Percentiles rank a stretch among this genome's conserved stretches.
phyloP scores from a whole-genome alignment of 2,113 vertebrate genomes.

The Martes martes region DNA sequence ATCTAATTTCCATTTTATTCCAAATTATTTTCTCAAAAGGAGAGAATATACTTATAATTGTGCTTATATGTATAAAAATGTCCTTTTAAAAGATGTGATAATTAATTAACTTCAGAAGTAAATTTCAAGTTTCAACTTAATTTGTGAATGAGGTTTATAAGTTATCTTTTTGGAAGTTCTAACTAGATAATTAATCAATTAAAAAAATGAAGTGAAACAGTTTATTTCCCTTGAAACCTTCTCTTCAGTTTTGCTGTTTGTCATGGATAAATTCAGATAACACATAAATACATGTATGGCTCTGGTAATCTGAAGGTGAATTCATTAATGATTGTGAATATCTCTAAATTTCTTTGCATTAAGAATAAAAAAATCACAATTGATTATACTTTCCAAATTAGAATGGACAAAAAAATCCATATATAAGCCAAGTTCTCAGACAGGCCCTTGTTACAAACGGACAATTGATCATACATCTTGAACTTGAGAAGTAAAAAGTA shows the following conservation, averaged over 20 bases:
- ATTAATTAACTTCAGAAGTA: slow-evolving; percentile 28
- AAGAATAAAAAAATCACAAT: not conserved
- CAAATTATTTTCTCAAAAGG: slow-evolving; percentile 6
- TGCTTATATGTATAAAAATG: not conserved
- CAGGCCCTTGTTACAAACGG: slow-evolving; percentile 12
- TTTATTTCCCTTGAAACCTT: not conserved
- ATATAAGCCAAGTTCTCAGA: not conserved
- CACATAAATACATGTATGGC: not conserved
- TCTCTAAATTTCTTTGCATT: not conserved
- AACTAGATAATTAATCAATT: not conserved
- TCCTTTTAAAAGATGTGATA: slow-evolving; percentile 3
- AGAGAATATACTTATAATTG: not conserved
- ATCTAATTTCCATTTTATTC: slow-evolving; percentile 31
- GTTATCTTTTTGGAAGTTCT: slow-evolving; percentile 17
- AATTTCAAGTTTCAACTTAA: slow-evolving; percentile 46
- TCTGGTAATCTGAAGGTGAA: slow-evolving; percentile 17
- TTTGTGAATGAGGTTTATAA: slow-evolving; percentile 37
- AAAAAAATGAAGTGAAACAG: not conserved
- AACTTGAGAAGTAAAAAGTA: slow-evolving; percentile 38
- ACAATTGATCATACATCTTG: not conserved
- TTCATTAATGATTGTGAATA: not conserved
- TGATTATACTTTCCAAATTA: not conserved
- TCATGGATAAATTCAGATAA: not conserved
- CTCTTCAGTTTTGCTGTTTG: not conserved
- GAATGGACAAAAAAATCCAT: not conserved